phyloP scores from a whole-genome alignment of 2,888 invertebrate species.

The Pogonocherus hispidulus region DNA sequence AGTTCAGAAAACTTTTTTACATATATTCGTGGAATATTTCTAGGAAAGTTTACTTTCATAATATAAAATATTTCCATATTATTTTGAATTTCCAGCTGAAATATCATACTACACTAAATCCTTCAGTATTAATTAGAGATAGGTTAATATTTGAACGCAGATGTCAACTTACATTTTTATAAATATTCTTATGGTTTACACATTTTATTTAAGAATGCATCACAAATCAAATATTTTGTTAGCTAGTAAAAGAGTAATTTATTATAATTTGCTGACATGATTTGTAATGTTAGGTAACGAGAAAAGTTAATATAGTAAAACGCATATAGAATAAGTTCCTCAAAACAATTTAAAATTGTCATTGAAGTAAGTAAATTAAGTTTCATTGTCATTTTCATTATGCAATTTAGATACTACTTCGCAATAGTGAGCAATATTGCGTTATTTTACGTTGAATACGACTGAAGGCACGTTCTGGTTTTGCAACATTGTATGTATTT shows the following conservation, averaged over 20 bases:
- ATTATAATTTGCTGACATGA: constrained; percentile 15
- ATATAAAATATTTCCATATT: no score
- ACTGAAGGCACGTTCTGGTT: neutral
- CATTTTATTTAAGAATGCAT: no score
- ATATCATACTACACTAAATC: no score
- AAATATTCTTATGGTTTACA: no score
- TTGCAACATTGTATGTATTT: neutral
- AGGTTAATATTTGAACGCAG: no score
- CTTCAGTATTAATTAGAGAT: no score
- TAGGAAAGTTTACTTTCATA: no score
- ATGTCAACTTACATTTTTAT: no score
- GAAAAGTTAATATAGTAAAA: constrained; percentile 6
- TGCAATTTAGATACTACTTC: constrained; percentile 31
- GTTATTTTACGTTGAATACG: constrained; percentile 4
- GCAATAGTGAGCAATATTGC: constrained; percentile 21
- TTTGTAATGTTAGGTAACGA: constrained; percentile 14
- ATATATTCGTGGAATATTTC: no score
- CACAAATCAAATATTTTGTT: constrained; percentile 5
- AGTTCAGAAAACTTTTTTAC: no score
- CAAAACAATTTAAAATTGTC: constrained; percentile 26
- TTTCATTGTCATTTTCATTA: constrained; percentile 38
- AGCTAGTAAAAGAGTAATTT: constrained; percentile 19
- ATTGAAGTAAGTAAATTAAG: constrained; percentile 31
- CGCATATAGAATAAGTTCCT: constrained; percentile 9
- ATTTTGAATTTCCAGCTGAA: no score